Percentiles rank a stretch among this genome's conserved stretches.
Conservation (phyloP, 1,140 invertebrate species). For the Pseudomyrmex dendroicus region DNA sequence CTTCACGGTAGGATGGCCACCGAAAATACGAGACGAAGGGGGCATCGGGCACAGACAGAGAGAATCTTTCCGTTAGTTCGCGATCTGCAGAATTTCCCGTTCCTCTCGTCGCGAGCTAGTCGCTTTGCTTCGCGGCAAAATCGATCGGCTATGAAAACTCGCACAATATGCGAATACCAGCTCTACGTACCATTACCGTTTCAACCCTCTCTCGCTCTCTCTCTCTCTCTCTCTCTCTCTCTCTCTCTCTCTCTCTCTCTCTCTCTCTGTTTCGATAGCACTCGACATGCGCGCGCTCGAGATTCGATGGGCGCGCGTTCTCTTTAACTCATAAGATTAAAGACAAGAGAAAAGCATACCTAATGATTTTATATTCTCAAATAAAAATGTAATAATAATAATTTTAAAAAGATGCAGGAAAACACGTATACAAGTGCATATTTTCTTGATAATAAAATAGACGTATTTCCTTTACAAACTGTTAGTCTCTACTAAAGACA, state of each 20-base stretch:
- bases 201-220: neutral
- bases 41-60: constrained; percentile 55
- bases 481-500: too few relatives aligned
- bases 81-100: constrained; percentile 58
- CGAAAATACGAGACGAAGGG: constrained; percentile 73
- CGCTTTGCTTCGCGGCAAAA: constrained; percentile 54
- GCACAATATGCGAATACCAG: constrained; percentile 44
- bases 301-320: neutral
- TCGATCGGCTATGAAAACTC: constrained; percentile 71
- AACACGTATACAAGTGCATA: neutral
- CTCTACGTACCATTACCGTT: constrained; percentile 30
- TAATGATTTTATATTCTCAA: neutral
- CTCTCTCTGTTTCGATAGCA: neutral
- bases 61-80: constrained; percentile 52
- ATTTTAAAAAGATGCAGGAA: neutral
- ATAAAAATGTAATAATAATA: neutral
- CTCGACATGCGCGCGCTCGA: neutral
- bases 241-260: neutral
- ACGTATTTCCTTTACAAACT: too few relatives aligned
- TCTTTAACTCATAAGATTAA: constrained; percentile 17
- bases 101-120: constrained; percentile 33
- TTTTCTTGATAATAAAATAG: neutral
- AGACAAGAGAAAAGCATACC: neutral
- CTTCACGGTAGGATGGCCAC: constrained; percentile 73
- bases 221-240: neutral